phyloP scores from a whole-genome alignment of 2,113 vertebrate species.

The Mellivora capensis region DNA sequence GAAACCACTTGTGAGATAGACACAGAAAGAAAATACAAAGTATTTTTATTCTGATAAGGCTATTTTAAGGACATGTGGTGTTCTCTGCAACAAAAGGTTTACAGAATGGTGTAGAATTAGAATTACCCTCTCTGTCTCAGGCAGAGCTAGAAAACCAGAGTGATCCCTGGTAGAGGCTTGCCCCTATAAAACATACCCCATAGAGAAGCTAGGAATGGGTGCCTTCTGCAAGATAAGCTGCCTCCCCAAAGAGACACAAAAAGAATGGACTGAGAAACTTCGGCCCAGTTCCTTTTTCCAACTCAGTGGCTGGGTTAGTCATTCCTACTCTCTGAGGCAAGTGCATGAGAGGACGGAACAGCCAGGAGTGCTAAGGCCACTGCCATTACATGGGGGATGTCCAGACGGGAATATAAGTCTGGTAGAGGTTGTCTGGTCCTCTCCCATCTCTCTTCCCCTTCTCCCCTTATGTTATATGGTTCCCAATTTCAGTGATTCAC shows the following conservation, averaged over 20 bases:
- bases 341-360: not conserved
- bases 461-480: not conserved
- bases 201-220: not conserved
- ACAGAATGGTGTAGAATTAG: not conserved
- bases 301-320: not conserved
- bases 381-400: not conserved
- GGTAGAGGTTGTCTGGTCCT: not conserved
- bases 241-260: not conserved
- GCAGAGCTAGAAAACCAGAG: not conserved
- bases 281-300: not conserved
- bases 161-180: not conserved
- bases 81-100: not conserved
- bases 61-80: not conserved
- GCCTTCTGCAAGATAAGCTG: not conserved
- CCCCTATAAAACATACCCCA: not conserved
- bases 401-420: no score
- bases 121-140: not conserved
- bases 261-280: not conserved
- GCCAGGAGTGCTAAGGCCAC: no score
- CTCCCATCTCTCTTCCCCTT: not conserved
- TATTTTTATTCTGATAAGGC: not conserved
- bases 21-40: not conserved
- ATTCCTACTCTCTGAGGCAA: accelerated
- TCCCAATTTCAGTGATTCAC: not conserved
- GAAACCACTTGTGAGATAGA: not conserved